These are phyloP conservation scores for Sepioteuthis lessoniana DNA, from an alignment of 2,888 invertebrate species.

Conservation along the genomic window DNA sequence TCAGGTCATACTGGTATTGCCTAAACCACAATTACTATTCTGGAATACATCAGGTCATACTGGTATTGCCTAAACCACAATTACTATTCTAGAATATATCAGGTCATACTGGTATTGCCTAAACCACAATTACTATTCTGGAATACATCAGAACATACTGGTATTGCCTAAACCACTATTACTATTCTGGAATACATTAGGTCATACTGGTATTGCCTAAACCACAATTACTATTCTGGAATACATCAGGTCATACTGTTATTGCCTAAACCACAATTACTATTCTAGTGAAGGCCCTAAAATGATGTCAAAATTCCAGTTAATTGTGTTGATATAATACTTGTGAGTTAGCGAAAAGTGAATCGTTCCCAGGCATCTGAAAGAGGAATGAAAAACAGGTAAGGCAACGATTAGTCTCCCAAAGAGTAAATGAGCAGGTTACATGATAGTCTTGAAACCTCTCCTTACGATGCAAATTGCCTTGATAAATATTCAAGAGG, in stretches of 20 bases:
- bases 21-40: not conserved
- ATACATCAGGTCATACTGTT: not conserved
- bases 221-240: too few relatives aligned
- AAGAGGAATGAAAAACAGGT: not conserved
- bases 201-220: not conserved
- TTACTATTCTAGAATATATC: not conserved
- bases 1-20: not conserved
- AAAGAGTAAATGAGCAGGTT: not conserved
- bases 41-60: not conserved
- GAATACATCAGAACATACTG: not conserved
- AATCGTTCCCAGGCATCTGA: not conserved
- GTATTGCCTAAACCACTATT: not conserved
- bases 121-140: not conserved
- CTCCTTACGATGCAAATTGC: not conserved
- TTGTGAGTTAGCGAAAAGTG: not conserved
- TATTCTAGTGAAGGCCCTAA: not conserved
- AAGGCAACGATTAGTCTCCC: not conserved
- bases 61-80: not conserved
- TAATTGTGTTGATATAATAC: not conserved
- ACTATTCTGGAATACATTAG: not conserved
- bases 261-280: not conserved
- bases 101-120: not conserved
- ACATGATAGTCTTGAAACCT: not conserved
- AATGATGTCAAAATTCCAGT: not conserved
- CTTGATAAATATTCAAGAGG: slow-evolving; percentile 13